These are phyloP conservation scores for Mythimna lalbum DNA, from an alignment of 2,888 invertebrate genomes.

Conservation along the genomic window DNA sequence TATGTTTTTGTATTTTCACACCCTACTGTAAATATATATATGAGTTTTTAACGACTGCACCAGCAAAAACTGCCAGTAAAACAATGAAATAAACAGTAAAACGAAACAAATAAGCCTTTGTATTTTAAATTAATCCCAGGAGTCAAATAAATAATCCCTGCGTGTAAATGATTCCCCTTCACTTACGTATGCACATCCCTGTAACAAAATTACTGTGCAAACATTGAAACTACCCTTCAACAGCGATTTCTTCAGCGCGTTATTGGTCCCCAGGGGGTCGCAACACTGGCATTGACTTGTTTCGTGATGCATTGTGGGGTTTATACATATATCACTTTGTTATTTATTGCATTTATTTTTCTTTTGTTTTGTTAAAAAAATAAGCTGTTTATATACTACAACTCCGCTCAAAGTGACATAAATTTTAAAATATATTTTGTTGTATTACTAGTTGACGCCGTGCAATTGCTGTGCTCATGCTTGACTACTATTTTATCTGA, in stretches of 20 bases:
- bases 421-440: too few relatives aligned
- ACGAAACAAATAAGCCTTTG: not conserved
- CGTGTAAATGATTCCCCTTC: conserved; percentile 18
- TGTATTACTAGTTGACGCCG: too few relatives aligned
- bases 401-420: too few relatives aligned
- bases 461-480: too few relatives aligned
- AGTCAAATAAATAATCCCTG: conserved; percentile 34
- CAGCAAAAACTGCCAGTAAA: not conserved
- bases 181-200: conserved; percentile 23
- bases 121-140: conserved; percentile 44
- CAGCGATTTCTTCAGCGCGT: conserved; percentile 46
- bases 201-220: conserved; percentile 39
- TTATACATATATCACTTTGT: conserved; percentile 15
- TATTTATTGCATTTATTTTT: conserved; percentile 12
- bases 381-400: not conserved
- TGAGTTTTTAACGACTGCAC: too few relatives aligned
- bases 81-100: conserved; percentile 2
- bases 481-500: too few relatives aligned
- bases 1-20: too few relatives aligned
- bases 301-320: conserved; percentile 32
- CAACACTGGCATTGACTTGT: conserved; percentile 33
- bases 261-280: conserved; percentile 55
- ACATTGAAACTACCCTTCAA: conserved; percentile 43
- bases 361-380: not conserved
- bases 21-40: too few relatives aligned